Evolutionary conservation across 2,888 invertebrate species (phyloP).

Genomic region (Torymus tubicola): DNA sequence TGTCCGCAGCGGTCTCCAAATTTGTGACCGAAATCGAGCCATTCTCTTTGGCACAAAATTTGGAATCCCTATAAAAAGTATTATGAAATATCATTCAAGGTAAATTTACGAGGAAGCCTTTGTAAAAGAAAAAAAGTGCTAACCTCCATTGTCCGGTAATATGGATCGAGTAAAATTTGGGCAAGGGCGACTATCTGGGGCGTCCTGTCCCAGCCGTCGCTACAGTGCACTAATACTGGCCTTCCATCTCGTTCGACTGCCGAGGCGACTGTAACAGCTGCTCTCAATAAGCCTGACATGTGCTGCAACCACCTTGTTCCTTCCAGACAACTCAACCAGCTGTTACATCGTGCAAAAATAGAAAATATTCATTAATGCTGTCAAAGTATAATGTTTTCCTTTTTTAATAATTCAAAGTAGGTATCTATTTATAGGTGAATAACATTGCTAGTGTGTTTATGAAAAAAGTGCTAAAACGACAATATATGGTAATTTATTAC

Average conservation of each 20-base stretch:
- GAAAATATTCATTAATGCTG: background rate
- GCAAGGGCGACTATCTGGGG: conserved; percentile 97
- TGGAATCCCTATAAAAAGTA: conserved; percentile 87
- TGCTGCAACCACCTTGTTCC: conserved; percentile 95
- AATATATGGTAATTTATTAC: no score
- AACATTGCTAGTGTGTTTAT: no score
- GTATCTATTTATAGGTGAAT: no score
- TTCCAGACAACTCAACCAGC: conserved; percentile 93
- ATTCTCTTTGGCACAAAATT: conserved; percentile 94
- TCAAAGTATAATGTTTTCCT: no score
- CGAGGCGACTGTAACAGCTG: conserved; percentile 88
- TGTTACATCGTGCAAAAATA: conserved; percentile 71
- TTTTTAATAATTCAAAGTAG: no score
- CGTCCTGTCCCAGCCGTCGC: conserved; percentile 99
- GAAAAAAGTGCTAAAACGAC: no score
- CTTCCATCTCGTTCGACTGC: conserved; percentile 88
- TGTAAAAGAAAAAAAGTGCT: conserved; percentile 11
- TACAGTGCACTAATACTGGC: conserved; percentile 97
- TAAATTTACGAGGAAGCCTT: background rate
- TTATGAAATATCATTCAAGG: conserved; percentile 1
- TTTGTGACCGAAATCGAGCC: conserved; percentile 99
- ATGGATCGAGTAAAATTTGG: conserved; percentile 94
- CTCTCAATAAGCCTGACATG: conserved; percentile 89
- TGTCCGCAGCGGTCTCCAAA: conserved; percentile 96
- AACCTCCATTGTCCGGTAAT: conserved; percentile 94